phyloP scores from a whole-genome alignment of 2,888 invertebrate genomes.

The Lepidochrysops patricia region DNA sequence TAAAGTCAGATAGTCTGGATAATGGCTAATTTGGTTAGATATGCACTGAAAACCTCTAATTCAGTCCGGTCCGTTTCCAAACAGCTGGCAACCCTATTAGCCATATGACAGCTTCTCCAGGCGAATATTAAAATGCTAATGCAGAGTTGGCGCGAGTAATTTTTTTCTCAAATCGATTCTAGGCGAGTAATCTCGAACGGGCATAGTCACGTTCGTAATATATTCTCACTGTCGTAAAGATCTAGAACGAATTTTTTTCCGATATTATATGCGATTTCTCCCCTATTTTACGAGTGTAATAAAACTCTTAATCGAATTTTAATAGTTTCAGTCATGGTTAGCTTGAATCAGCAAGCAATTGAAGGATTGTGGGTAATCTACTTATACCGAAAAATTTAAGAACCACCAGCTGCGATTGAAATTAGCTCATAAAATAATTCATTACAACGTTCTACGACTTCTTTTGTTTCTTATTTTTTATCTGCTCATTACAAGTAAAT shows the following conservation, averaged over 20 bases:
- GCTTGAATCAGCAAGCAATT: slow-evolving; percentile 24
- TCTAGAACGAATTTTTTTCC: slow-evolving; percentile 54
- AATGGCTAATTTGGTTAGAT: background rate
- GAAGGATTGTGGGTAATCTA: slow-evolving; percentile 13
- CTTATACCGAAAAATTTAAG: background rate
- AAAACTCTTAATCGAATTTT: slow-evolving; percentile 54
- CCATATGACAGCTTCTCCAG: slow-evolving; percentile 58
- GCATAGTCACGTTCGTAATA: slow-evolving; percentile 60
- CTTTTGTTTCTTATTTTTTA: too few relatives aligned
- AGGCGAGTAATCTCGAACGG: slow-evolving; percentile 44
- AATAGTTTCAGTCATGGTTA: slow-evolving; percentile 36
- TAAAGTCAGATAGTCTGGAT: background rate
- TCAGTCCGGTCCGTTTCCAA: background rate
- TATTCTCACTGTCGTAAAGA: slow-evolving; percentile 56
- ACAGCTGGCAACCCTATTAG: background rate
- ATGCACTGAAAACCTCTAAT: background rate
- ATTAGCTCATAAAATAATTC: too few relatives aligned
- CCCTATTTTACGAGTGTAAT: slow-evolving; percentile 36
- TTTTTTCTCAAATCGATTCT: slow-evolving; percentile 46
- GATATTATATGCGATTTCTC: slow-evolving; percentile 47
- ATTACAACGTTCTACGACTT: too few relatives aligned
- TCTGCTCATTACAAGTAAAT: too few relatives aligned
- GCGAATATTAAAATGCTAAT: slow-evolving; percentile 73
- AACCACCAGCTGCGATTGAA: too few relatives aligned
- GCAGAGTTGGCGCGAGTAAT: slow-evolving; percentile 36